Percentiles rank a stretch among this genome's conserved stretches.
These are phyloP conservation scores for Bufo bufo DNA, from an alignment of 2,113 vertebrate species.

Conservation along the genomic window DNA sequence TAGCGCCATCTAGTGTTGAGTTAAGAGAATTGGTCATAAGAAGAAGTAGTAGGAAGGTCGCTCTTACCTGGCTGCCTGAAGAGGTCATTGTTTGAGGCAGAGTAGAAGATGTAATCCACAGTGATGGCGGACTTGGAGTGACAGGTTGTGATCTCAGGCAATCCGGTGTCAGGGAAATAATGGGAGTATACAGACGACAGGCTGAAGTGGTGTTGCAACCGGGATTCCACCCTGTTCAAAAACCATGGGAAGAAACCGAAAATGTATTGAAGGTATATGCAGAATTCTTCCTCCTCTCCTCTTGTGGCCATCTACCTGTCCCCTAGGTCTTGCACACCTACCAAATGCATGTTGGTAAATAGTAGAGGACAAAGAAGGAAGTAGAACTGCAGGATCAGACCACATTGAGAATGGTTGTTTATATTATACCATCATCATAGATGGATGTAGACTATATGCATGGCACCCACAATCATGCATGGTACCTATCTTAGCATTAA, in stretches of 20 bases:
- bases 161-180: slow-evolving; percentile 74
- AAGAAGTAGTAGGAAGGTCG: too few relatives aligned
- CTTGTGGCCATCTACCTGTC: neutral
- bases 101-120: slow-evolving; percentile 97
- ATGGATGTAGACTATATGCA: too few relatives aligned
- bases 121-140: slow-evolving; percentile 88
- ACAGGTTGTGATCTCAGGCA: slow-evolving; percentile 91
- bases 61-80: slow-evolving; percentile 69
- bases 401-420: neutral
- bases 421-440: too few relatives aligned
- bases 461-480: too few relatives aligned
- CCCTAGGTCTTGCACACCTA: neutral
- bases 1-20: neutral
- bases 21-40: neutral
- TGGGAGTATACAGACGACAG: slow-evolving; percentile 90
- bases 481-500: too few relatives aligned
- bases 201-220: slow-evolving; percentile 80
- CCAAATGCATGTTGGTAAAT: too few relatives aligned
- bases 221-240: slow-evolving; percentile 66
- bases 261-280: too few relatives aligned
- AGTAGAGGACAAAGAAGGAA: neutral
- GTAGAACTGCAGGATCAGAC: neutral
- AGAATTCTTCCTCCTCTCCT: neutral
- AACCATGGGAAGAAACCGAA: neutral
- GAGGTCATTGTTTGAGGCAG: slow-evolving; percentile 67